phyloP scores from a whole-genome alignment of 2,888 invertebrate genomes.

The Theodoxus fluviatilis region DNA sequence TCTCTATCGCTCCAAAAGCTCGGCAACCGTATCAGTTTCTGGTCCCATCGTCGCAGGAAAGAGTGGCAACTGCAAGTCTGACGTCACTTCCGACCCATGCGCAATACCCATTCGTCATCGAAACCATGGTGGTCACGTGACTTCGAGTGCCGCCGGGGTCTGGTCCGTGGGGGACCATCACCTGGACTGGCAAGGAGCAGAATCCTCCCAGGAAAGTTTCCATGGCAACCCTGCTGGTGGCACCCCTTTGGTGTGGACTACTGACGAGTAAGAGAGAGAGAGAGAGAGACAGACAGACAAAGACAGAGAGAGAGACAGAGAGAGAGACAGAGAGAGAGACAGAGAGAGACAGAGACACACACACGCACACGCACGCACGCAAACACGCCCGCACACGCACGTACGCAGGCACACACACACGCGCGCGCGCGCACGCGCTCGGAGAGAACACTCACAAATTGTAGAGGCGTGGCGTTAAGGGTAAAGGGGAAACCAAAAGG shows the following conservation, averaged over 20 bases:
- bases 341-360: not conserved
- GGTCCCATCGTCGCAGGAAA: too few species aligned
- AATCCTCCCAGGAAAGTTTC: slow-evolving; percentile 29
- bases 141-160: slow-evolving; percentile 13
- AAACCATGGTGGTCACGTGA: slow-evolving; percentile 3
- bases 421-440: too few species aligned
- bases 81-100: slow-evolving; percentile 18
- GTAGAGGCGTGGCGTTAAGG: too few species aligned
- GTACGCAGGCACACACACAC: too few species aligned
- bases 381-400: too few species aligned
- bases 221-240: slow-evolving; percentile 27
- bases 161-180: slow-evolving; percentile 34
- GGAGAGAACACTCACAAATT: too few species aligned
- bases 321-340: too few species aligned
- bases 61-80: not conserved
- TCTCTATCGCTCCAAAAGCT: too few species aligned
- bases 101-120: slow-evolving; percentile 34
- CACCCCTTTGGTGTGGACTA: slow-evolving; percentile 38
- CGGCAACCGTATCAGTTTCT: too few species aligned
- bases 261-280: slow-evolving; percentile 24
- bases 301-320: too few species aligned
- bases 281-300: not conserved
- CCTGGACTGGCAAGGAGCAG: slow-evolving; percentile 34
- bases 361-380: too few species aligned
- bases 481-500: too few species aligned